Percentiles rank a stretch among this genome's conserved stretches.
phyloP scores from a whole-genome alignment of 1,140 invertebrate species.

The Meloidogyne hapla region DNA sequence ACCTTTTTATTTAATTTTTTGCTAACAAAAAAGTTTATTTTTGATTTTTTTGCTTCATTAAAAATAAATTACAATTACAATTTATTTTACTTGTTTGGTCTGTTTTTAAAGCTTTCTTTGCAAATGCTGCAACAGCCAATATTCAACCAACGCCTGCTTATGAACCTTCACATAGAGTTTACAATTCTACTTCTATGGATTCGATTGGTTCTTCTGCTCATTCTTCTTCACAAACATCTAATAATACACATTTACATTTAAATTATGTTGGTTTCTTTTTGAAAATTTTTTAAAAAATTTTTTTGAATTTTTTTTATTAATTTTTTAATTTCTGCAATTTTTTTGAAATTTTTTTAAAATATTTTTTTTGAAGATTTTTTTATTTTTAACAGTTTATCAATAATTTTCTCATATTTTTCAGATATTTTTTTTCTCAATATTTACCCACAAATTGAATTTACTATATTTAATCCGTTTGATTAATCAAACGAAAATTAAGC shows the following conservation, averaged over 20 bases:
- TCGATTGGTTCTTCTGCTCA: constrained; percentile 6
- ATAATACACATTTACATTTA: not conserved
- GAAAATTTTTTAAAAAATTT: too few species aligned
- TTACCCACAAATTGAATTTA: too few species aligned
- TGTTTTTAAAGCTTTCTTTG: not conserved
- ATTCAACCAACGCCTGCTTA: not conserved
- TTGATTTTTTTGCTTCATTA: not conserved
- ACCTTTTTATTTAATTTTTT: not conserved
- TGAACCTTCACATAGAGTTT: not conserved
- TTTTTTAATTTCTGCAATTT: too few species aligned
- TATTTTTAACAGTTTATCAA: too few species aligned
- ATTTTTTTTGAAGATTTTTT: too few species aligned
- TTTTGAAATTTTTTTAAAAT: too few species aligned
- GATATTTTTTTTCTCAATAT: too few species aligned
- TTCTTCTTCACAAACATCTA: not conserved
- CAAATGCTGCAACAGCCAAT: not conserved
- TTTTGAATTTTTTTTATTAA: not conserved
- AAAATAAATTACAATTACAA: constrained; percentile 1
- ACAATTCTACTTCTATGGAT: constrained; percentile 22
- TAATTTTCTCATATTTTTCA: too few species aligned
- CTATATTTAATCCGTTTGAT: too few species aligned
- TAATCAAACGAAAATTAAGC: too few species aligned
- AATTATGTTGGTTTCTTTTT: not conserved
- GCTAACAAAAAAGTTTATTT: not conserved
- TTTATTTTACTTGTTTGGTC: constrained; percentile 12